Conservation (phyloP, 2,888 invertebrate species). For the Zygogramma bicolorata region DNA sequence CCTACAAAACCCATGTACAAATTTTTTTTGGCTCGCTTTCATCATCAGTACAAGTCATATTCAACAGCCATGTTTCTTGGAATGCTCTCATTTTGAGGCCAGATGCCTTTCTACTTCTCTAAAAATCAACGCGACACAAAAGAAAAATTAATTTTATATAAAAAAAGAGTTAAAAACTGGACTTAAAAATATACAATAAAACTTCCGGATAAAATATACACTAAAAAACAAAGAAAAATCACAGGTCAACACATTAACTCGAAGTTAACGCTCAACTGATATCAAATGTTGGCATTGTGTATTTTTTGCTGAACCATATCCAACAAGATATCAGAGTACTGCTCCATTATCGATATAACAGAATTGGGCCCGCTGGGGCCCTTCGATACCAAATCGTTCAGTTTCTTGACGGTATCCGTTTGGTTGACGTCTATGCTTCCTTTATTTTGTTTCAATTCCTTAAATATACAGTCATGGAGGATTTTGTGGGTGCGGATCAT, state of each 20-base stretch:
- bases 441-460: slow-evolving; percentile 62
- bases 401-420: slow-evolving; percentile 68
- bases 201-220: slow-evolving; percentile 9
- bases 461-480: slow-evolving; percentile 68
- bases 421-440: slow-evolving; percentile 65
- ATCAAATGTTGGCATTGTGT: slow-evolving; percentile 60
- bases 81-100: slow-evolving; percentile 35
- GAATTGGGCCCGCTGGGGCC: slow-evolving; percentile 66
- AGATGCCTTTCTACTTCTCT: not conserved
- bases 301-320: slow-evolving; percentile 74
- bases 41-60: slow-evolving; percentile 37
- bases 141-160: slow-evolving; percentile 6
- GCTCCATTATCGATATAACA: slow-evolving; percentile 73
- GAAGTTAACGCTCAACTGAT: slow-evolving; percentile 45
- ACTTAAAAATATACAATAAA: slow-evolving; percentile 17
- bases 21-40: slow-evolving; percentile 37
- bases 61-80: slow-evolving; percentile 43
- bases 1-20: slow-evolving; percentile 16
- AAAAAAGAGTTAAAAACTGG: slow-evolving; percentile 15
- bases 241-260: slow-evolving; percentile 48
- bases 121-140: slow-evolving; percentile 9
- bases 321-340: slow-evolving; percentile 73
- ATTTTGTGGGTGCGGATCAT: slow-evolving; percentile 73
- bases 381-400: slow-evolving; percentile 65
- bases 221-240: slow-evolving; percentile 35